Evolutionary conservation across 2,113 vertebrate genomes (phyloP), one percentile per base, ranked within the genome.

Genomic region (Lichenostomus cassidix): DNA sequence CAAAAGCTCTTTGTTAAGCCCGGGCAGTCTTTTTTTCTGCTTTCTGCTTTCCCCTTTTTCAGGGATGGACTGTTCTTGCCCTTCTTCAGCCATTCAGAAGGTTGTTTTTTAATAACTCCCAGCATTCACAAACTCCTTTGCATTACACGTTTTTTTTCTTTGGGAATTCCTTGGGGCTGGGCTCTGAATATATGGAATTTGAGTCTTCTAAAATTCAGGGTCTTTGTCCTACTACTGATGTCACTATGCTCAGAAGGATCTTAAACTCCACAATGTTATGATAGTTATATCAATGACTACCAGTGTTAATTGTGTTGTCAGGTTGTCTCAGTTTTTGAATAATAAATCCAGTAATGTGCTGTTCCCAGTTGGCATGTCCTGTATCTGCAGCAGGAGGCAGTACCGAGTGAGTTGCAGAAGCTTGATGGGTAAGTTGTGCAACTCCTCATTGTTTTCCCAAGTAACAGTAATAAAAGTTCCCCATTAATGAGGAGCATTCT

Each of bases 361-460:
- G 6, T 15, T 84, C n/a, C 20, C 53, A 37, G 23, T 6, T 63
- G 25, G 12, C 17, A 41, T 29, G 6, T 29, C 55, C 33, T 46
- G 7, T 11, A 83, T 27, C 23, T 75, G 31, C 14, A 75, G 44
- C 14, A 83, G 56, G 44, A 69, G 53, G 16, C 19, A 63, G 29
- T 47, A 19, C 9, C 58, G 7, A 33, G 5, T 20, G 20, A 59
- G 29, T 29, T 47, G 12, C 12, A 69, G 49, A 65, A 88, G 83
- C 10, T 17, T 53, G 27, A 59, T 15, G 10, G 9, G 4, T 4
- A 7, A 19, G 4, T 17, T 59, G 15, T 31, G 5, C 31, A 53
- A 20, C 5, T 2, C 5, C 1, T 0, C 0, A 0, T 9, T 46
- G 2, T 69, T 84, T 77, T 63, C 31, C 29, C n/a, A 31, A 55